Evolutionary conservation across 2,797 vertebrate species (phyloP).

Genomic region (Coilia nasus): DNA sequence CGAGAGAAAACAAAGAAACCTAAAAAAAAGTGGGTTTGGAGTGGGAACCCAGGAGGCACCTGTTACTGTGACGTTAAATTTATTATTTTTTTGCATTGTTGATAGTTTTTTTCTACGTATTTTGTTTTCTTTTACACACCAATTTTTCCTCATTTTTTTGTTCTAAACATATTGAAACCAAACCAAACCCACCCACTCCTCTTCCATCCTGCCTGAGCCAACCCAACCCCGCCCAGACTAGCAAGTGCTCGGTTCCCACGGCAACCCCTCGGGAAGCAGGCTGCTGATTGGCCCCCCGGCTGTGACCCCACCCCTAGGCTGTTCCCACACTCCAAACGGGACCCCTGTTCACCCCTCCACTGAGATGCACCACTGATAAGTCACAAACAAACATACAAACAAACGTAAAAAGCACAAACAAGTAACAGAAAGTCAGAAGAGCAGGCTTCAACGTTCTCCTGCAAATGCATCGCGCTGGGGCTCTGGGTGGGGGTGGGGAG

Average conservation of each 20-base stretch:
- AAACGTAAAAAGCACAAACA: constrained; percentile 38
- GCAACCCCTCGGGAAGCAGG: constrained; percentile 44
- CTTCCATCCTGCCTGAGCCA: constrained; percentile 21
- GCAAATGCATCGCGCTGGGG: constrained; percentile 9
- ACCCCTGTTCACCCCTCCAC: constrained; percentile 51
- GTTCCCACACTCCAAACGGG: constrained; percentile 79
- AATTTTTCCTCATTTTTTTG: not conserved
- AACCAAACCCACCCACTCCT: constrained; percentile 26
- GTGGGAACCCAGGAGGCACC: constrained; percentile 84
- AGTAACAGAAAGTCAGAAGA: constrained; percentile 40
- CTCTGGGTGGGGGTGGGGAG: not conserved
- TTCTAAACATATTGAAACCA: constrained; percentile 36
- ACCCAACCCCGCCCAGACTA: constrained; percentile 52
- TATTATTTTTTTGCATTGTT: not conserved
- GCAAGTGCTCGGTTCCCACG: constrained; percentile 38
- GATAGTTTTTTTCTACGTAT: constrained; percentile 24
- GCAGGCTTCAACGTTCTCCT: constrained; percentile 8
- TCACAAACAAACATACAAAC: constrained; percentile 36
- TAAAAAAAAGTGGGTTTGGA: constrained; percentile 78
- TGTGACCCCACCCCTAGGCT: constrained; percentile 62
- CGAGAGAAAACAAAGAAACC: constrained; percentile 71
- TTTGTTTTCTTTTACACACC: not conserved
- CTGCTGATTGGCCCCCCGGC: constrained; percentile 45
- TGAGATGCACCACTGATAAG: constrained; percentile 44
- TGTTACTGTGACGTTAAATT: constrained; percentile 73